Conservation (phyloP, 1,140 invertebrate species). For the Rhyzopertha dominica region DNA sequence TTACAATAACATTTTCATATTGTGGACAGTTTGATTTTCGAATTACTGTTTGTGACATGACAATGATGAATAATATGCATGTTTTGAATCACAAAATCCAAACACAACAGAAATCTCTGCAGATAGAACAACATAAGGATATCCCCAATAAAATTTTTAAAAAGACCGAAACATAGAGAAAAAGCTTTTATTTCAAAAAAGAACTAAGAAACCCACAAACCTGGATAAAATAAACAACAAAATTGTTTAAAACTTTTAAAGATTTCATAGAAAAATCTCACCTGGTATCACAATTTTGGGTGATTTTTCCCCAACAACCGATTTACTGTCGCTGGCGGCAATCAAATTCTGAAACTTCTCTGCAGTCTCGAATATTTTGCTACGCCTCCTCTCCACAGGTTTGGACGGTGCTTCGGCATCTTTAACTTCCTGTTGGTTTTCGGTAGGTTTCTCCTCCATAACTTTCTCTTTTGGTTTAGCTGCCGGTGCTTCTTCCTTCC, state of each 20-base stretch:
- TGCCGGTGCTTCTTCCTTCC: constrained; percentile 27
- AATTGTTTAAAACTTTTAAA: constrained; percentile 15
- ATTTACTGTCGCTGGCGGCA: constrained; percentile 37
- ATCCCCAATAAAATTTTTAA: too few species aligned
- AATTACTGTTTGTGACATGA: too few species aligned
- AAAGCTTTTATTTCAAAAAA: too few species aligned
- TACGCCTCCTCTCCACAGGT: constrained; percentile 54
- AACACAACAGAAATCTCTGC: too few species aligned
- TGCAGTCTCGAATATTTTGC: constrained; percentile 65
- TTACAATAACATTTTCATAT: too few species aligned
- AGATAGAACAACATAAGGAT: too few species aligned
- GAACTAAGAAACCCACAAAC: too few species aligned
- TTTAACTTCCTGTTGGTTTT: constrained; percentile 37
- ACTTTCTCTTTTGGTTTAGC: constrained; percentile 20
- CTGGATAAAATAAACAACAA: neutral
- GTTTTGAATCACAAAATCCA: too few species aligned
- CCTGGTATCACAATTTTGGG: constrained; percentile 75
- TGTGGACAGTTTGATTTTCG: too few species aligned
- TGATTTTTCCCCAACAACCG: constrained; percentile 56
- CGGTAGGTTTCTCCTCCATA: constrained; percentile 35
- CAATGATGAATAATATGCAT: too few species aligned
- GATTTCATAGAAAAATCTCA: too few species aligned
- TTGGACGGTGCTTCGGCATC: constrained; percentile 40
- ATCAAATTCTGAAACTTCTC: constrained; percentile 64
- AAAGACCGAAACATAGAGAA: too few species aligned